These are phyloP conservation scores for Tolmerus cingulatus DNA, from an alignment of 2,888 invertebrate species.

Conservation along the genomic window DNA sequence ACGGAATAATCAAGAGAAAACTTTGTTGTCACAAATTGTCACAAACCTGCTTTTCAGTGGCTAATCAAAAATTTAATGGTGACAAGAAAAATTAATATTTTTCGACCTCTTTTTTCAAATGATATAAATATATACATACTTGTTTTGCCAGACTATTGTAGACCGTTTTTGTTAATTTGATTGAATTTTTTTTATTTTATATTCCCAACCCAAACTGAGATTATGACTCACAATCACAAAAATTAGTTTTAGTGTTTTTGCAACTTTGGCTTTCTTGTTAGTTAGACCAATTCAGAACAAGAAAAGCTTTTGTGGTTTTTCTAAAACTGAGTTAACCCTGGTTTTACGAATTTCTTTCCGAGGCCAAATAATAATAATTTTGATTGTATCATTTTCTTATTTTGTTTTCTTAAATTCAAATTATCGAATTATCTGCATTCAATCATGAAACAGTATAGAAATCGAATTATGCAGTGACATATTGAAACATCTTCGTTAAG, in stretches of 20 bases:
- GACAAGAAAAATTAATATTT: background rate
- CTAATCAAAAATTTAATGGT: background rate
- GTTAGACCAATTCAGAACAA: background rate
- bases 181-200: background rate
- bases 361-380: background rate
- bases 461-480: too few relatives aligned
- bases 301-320: background rate
- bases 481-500: too few relatives aligned
- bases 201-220: background rate
- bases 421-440: too few relatives aligned
- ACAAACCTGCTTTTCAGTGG: background rate
- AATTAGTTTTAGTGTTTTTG: background rate
- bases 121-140: background rate
- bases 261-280: too few relatives aligned
- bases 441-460: too few relatives aligned
- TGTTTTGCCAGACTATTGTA: background rate
- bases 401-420: too few relatives aligned
- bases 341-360: background rate
- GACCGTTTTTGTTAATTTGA: background rate
- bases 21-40: background rate
- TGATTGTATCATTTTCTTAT: too few relatives aligned
- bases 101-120: background rate
- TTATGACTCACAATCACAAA: background rate
- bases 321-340: too few relatives aligned
- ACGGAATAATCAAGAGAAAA: background rate